These are phyloP conservation scores for Cataglyphis rosenhaueri DNA, from an alignment of 2,888 invertebrate genomes.

Conservation along the genomic window DNA sequence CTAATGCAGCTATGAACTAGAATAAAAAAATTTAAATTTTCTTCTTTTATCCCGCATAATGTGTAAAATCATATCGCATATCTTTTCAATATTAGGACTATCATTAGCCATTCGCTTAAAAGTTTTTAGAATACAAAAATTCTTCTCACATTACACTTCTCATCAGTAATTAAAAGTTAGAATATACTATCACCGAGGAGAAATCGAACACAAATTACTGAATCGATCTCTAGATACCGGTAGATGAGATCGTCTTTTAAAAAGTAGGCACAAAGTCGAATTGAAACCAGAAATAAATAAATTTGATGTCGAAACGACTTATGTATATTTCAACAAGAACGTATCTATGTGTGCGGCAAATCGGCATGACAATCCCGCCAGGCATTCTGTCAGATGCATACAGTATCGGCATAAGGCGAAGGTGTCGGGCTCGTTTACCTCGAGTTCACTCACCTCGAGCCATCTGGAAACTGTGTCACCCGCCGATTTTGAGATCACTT, in stretches of 20 bases:
- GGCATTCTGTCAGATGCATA: constrained; percentile 15
- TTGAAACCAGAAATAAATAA: not conserved
- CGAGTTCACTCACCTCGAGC: constrained; percentile 66
- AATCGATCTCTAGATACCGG: not conserved
- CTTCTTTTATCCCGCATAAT: too few species aligned
- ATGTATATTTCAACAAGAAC: constrained; percentile 8
- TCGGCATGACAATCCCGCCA: not conserved
- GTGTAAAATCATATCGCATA: not conserved
- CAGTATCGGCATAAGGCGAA: constrained; percentile 35
- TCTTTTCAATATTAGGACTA: not conserved
- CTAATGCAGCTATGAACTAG: not conserved
- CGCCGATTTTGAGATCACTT: constrained; percentile 64
- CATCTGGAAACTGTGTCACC: constrained; percentile 72
- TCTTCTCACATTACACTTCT: not conserved
- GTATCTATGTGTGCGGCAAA: not conserved
- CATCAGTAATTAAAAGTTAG: constrained; percentile 17
- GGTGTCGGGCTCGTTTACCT: constrained; percentile 25
- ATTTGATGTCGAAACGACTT: not conserved
- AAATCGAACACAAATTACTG: constrained; percentile 28
- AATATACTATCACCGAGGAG: constrained; percentile 2
- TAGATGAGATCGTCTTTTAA: not conserved
- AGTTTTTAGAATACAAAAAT: not conserved
- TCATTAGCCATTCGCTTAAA: not conserved
- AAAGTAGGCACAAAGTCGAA: not conserved
- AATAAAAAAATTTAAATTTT: not conserved